A percentile compares a stretch with the other conserved stretches of the same genome.
Conservation (phyloP, 2,113 vertebrate genomes). For the Megaceryle torquata region DNA sequence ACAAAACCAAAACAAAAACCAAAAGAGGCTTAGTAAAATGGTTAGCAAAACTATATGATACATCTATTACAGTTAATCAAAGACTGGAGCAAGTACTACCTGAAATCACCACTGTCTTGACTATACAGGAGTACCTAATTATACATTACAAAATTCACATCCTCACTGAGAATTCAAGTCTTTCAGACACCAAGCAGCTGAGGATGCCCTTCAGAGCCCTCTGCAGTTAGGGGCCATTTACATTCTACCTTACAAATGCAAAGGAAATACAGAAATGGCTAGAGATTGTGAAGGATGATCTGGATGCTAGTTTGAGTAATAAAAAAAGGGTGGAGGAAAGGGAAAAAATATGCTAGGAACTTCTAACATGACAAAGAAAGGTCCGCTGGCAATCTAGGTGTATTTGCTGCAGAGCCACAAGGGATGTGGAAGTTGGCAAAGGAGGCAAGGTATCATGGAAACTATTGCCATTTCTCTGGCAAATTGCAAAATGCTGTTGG, state of each 20-base stretch:
- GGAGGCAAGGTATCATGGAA: background rate
- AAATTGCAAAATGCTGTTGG: background rate
- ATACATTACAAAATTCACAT: background rate
- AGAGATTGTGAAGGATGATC: background rate
- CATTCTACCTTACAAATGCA: background rate
- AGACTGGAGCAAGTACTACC: background rate
- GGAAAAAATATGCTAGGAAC: background rate
- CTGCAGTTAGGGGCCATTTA: background rate
- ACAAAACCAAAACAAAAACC: background rate
- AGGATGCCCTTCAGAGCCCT: slow-evolving; percentile 29
- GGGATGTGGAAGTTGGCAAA: background rate
- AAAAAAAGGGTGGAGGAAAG: background rate
- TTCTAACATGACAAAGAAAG: background rate
- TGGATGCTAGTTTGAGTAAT: background rate
- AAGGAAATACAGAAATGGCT: background rate
- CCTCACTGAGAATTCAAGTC: slow-evolving; percentile 3
- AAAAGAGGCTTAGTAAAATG: slow-evolving; percentile 45
- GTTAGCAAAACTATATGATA: slow-evolving; percentile 6
- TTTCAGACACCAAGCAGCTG: slow-evolving; percentile 14
- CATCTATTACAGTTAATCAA: background rate
- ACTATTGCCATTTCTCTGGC: background rate
- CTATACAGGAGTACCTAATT: slow-evolving; percentile 20
- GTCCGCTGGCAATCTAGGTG: background rate
- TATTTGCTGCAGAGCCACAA: background rate
- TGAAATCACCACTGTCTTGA: slow-evolving; percentile 15